A percentile compares a stretch with the other conserved stretches of the same genome.
Evolutionary conservation across 2,888 invertebrate genomes (phyloP).

Genomic region (Philereme transversata): DNA sequence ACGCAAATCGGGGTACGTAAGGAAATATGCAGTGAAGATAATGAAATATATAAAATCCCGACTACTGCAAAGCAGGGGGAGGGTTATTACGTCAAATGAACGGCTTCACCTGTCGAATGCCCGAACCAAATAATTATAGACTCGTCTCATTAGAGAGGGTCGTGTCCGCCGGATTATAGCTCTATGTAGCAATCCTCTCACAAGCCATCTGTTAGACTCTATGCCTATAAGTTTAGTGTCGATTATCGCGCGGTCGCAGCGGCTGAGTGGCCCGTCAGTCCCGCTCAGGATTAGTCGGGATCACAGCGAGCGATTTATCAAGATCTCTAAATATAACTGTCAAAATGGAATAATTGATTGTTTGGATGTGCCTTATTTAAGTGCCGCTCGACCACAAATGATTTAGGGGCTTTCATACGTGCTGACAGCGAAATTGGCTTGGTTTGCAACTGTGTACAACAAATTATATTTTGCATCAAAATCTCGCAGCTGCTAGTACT

Average conservation of each 20-base stretch:
- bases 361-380: conserved; percentile 30
- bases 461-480: too few species aligned
- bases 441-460: too few species aligned
- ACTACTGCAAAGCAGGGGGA: too few species aligned
- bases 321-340: conserved; percentile 40
- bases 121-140: conserved; percentile 12
- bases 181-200: background rate
- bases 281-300: conserved; percentile 36
- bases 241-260: background rate
- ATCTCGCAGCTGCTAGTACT: too few species aligned
- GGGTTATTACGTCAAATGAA: background rate
- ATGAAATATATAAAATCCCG: too few species aligned
- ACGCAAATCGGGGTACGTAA: too few species aligned
- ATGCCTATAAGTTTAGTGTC: background rate
- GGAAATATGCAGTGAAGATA: too few species aligned
- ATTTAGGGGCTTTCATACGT: background rate
- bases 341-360: conserved; percentile 42
- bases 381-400: conserved; percentile 9
- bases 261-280: conserved; percentile 32
- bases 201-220: background rate
- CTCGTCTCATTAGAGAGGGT: conserved; percentile 20
- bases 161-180: conserved; percentile 25
- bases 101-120: background rate
- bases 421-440: background rate
- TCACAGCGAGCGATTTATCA: conserved; percentile 39